Evolutionary conservation across 2,113 vertebrate species (phyloP), one percentile per base, ranked within the genome.

Genomic region (Eulacestoma nigropectus): DNA sequence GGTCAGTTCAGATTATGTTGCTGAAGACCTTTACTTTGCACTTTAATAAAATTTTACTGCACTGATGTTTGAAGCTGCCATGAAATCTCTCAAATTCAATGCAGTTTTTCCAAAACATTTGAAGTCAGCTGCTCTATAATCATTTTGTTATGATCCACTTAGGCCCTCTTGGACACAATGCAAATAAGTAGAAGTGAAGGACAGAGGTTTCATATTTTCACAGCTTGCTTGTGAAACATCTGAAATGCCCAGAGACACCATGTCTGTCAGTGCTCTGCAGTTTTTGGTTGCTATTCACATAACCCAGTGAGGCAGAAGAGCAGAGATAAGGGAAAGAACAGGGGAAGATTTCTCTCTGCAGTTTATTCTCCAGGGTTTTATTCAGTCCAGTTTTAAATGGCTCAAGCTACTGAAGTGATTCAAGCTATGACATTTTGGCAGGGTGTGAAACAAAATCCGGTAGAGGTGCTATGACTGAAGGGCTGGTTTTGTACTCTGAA

Each of bases 381-480:
- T 84, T 90, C 88, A 81, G 85, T 64, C 85, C 53, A 30, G 44
- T 95, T 90, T 86, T 60, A 92, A 95, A 93, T 46, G 83, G 86
- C 83, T 95, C 52, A 26, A 72, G 83, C 88, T 79, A 62, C 93
- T 91, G 90, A 81, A 96, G 93, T 67, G 92, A 90, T 96, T 94
- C 68, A 84, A 78, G 86, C 80, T 44, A 62, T 90, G 95, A 89
- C 94, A 91, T 90, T 94, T 87, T 96, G 94, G 90, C 97, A 95
- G 95, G 63, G 84, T 87, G 92, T 94, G 89, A 97, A 97, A 97
- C 67, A 72, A 81, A 94, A 69, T 35, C 82, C 90, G 92, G 87
- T 89, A 93, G 91, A 92, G 78, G 83, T 89, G 90, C 74, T 86
- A 1, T 16, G 68, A 70, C 81, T 86, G 50, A 86, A 95, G 75